Base-by-base conservation (phyloP, 2,888 invertebrate genomes). In the Watsonalla binaria region DNA sequence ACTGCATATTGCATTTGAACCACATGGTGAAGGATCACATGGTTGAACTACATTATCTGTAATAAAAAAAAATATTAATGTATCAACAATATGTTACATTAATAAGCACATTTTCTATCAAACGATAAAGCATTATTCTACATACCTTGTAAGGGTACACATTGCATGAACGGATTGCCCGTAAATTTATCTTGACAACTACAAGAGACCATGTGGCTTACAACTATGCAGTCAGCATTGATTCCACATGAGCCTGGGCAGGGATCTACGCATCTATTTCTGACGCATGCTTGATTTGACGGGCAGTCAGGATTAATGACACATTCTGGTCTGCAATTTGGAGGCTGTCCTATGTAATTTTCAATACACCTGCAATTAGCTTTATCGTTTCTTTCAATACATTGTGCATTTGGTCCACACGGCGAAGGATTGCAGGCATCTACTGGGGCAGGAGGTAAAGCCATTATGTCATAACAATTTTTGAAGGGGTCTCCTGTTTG, bases 11-110 rank as follows among this genome's bases (percentile, higher is more conserved):
- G 97, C 96, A 78, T 97, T 97, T 0, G 95, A 86, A 45, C 97
- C 97, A 76, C 97, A 97, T 0, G 97, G 97, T 39, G 96, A 96
- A 52, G 97, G 96, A 74, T 96, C 94, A 75, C 96, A 97, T 0
- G 96, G 96, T 69, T 94, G 94, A 6, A 92, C 78, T 46, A 92
- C 86, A 72, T 93, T 92, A 64, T 91, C 92, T 92, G 78, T 39
- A 86, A 86, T 57, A 62, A 64, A 62, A 65, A 54, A 0, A 6
- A 34, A 52, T 9, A 46, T 54, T 15, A 52, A 34, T 37, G 14
- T 37, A 52, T 45, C 14, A 45, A 51, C 34, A 60, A 51, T 47
- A 47, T 37, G 45, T 39, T 45, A 48, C 33, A 37, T 37, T 34
- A 51, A 53, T 46, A 45, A 7, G 37, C 46, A 51, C 15, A 15